Evolutionary conservation across 2,113 vertebrate species (phyloP).

Genomic region (Scopus umbretta): DNA sequence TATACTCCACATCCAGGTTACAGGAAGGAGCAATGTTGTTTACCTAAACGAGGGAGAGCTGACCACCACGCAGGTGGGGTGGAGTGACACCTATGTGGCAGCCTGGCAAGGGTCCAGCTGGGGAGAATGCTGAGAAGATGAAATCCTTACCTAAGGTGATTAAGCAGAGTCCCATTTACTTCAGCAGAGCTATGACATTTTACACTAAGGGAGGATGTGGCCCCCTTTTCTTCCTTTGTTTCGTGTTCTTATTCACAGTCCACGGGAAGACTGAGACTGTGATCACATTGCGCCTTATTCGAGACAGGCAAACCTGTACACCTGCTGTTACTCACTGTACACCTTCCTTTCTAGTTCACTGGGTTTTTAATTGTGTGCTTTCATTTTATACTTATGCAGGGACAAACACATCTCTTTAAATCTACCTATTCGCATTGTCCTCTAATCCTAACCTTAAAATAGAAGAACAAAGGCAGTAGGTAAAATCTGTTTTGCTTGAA

Average conservation of each 20-base stretch:
- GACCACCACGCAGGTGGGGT: not conserved
- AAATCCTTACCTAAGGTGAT: slow-evolving; percentile 29
- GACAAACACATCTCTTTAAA: slow-evolving; percentile 9
- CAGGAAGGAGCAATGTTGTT: not conserved
- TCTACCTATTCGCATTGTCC: not conserved
- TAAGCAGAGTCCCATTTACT: not conserved
- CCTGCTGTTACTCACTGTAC: not conserved
- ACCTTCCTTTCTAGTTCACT: not conserved
- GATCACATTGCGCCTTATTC: not conserved
- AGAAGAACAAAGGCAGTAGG: slow-evolving; percentile 19
- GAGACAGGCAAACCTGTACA: not conserved
- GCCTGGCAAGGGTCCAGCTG: not conserved
- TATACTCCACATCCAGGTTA: not conserved
- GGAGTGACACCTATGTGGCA: not conserved
- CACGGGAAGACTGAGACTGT: not conserved
- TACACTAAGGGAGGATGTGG: not conserved
- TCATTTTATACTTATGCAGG: slow-evolving; percentile 15
- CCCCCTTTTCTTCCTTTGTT: not conserved
- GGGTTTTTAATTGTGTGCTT: slow-evolving; percentile 4
- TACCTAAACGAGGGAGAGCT: not conserved
- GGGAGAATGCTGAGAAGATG: not conserved
- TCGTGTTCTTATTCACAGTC: accelerated
- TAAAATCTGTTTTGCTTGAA: slow-evolving; percentile 37
- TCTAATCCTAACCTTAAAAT: slow-evolving; percentile 30
- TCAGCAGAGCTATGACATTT: not conserved